Conservation (phyloP, 2,797 vertebrate genomes). For the Melopsittacus undulatus region DNA sequence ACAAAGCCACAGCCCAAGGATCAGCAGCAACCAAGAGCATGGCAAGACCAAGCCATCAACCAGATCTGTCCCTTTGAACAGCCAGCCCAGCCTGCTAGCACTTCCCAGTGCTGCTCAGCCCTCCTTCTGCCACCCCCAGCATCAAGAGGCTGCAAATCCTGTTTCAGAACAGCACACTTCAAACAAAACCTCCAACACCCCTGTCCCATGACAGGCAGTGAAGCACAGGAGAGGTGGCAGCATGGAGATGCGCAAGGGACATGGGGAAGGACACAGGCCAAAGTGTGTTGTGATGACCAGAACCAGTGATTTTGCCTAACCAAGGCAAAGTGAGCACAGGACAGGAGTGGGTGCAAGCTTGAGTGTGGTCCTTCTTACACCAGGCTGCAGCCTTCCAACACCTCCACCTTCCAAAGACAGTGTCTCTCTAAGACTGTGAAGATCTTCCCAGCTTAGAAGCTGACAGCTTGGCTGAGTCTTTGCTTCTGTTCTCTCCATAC, state of each 20-base stretch:
- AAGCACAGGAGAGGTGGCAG: not conserved
- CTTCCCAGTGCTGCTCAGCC: not conserved
- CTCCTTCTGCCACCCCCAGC: fast-evolving
- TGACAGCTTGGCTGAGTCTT: not conserved
- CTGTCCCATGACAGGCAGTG: not conserved
- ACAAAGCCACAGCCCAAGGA: not conserved
- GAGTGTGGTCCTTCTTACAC: not conserved
- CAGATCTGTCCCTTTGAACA: not conserved
- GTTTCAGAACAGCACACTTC: not conserved
- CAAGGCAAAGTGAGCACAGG: not conserved
- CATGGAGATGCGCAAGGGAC: fast-evolving
- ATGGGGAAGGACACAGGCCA: not conserved
- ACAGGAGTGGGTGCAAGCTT: not conserved
- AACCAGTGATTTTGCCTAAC: not conserved
- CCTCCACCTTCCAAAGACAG: not conserved
- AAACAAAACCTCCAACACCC: not conserved
- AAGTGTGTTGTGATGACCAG: not conserved
- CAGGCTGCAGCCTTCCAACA: not conserved
- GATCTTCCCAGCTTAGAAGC: not conserved
- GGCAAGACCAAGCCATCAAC: not conserved
- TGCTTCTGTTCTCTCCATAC: not conserved
- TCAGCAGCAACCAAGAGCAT: not conserved
- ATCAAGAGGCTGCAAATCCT: not conserved
- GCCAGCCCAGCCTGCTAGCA: not conserved
- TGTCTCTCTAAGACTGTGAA: not conserved